phyloP scores from a whole-genome alignment of 2,888 invertebrate genomes.

The Petrophora chlorosata region DNA sequence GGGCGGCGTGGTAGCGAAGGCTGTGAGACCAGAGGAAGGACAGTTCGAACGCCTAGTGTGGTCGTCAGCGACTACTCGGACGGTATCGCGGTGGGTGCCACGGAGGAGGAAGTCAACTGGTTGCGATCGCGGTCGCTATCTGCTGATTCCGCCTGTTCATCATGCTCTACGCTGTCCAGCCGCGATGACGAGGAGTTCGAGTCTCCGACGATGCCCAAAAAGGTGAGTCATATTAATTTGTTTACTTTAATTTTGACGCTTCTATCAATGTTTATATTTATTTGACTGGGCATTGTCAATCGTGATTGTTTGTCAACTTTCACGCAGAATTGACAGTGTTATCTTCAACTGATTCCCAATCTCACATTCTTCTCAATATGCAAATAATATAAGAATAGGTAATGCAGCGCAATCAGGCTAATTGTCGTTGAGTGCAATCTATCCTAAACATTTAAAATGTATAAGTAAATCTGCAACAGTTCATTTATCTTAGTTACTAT shows the following conservation, averaged over 20 bases:
- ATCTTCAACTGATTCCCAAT: no score
- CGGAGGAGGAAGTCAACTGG: slow-evolving; percentile 76
- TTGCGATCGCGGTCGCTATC: slow-evolving; percentile 78
- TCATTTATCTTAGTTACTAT: background rate
- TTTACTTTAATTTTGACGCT: slow-evolving; percentile 14
- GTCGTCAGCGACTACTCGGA: slow-evolving; percentile 95
- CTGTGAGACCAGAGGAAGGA: slow-evolving; percentile 77
- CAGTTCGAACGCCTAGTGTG: slow-evolving; percentile 92
- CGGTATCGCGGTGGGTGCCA: slow-evolving; percentile 78
- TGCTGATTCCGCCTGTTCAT: slow-evolving; percentile 89
- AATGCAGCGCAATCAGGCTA: no score
- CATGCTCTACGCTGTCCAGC: slow-evolving; percentile 89
- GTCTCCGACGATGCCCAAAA: slow-evolving; percentile 73
- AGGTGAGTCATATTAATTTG: slow-evolving; percentile 63
- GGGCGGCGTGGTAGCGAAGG: slow-evolving; percentile 80
- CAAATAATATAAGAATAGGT: no score
- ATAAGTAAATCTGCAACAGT: background rate
- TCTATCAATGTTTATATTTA: background rate
- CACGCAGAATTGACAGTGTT: no score
- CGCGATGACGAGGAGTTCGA: slow-evolving; percentile 87
- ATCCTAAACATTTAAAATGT: no score
- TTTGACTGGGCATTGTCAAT: no score
- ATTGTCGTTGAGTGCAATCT: no score
- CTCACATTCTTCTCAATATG: no score
- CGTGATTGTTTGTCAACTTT: no score